phyloP scores from a whole-genome alignment of 1,140 invertebrate species.

The Matsumurasca onukii region DNA sequence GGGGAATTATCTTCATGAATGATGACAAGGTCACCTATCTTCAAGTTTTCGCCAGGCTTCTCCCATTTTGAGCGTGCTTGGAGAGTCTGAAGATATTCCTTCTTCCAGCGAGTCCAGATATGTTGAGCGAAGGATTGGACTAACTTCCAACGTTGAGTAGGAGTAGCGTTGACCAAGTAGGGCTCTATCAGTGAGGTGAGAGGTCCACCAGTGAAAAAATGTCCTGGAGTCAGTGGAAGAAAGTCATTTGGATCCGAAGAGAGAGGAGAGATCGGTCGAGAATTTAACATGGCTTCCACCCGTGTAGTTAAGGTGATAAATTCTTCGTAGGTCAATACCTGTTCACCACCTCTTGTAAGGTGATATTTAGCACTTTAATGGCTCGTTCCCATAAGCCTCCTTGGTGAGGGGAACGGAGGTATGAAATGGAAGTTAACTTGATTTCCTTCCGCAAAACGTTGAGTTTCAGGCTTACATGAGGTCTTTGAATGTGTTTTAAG shows the following conservation, averaged over 20 bases:
- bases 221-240: too few relatives aligned
- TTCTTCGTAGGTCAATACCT: background rate
- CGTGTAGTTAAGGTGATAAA: background rate
- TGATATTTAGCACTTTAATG: constrained; percentile 2
- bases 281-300: too few relatives aligned
- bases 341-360: background rate
- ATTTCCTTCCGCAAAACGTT: background rate
- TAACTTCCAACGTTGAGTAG: too few relatives aligned
- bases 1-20: too few relatives aligned
- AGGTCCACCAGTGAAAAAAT: too few relatives aligned
- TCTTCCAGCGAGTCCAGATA: background rate
- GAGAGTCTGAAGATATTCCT: too few relatives aligned
- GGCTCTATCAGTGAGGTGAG: too few relatives aligned
- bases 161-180: too few relatives aligned
- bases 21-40: background rate
- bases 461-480: background rate
- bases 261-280: background rate
- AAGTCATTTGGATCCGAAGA: background rate
- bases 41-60: background rate
- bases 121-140: background rate
- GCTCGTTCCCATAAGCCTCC: too few relatives aligned
- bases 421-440: background rate
- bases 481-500: background rate
- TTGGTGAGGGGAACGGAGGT: too few relatives aligned
- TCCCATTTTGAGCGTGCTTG: background rate